A percentile compares a stretch with the other conserved stretches of the same genome.
Conservation (phyloP, 2,888 invertebrate species). For the Unio pictorum region DNA sequence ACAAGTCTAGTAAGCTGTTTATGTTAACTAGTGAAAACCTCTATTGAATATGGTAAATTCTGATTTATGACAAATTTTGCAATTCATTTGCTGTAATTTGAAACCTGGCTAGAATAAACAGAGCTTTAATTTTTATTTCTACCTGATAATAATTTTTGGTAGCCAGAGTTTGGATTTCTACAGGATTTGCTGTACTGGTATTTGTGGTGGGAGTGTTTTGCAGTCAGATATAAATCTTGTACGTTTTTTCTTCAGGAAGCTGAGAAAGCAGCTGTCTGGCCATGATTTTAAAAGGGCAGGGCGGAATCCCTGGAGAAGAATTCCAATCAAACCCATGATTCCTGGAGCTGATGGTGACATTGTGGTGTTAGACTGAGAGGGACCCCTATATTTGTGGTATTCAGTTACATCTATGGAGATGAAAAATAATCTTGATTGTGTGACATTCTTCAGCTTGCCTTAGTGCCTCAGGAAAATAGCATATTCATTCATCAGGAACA, state of each 20-base stretch:
- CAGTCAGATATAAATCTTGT: not conserved
- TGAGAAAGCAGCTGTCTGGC: constrained; percentile 85
- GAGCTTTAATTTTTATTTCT: not conserved
- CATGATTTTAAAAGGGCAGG: constrained; percentile 87
- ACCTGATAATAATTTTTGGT: not conserved
- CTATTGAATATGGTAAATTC: too few species aligned
- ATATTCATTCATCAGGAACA: too few species aligned
- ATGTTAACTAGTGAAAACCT: too few species aligned
- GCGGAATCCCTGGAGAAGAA: constrained; percentile 82
- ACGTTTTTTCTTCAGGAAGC: constrained; percentile 78
- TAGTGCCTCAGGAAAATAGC: too few species aligned
- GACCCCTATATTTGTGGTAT: too few species aligned
- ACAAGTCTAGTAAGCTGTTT: too few species aligned
- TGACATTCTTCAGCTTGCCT: too few species aligned
- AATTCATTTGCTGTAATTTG: too few species aligned
- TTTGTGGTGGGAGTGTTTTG: constrained; percentile 1
- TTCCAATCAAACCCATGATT: constrained; percentile 51
- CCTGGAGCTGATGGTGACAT: constrained; percentile 43
- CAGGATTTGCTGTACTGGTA: not conserved
- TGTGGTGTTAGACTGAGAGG: constrained; percentile 57
- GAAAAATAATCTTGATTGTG: too few species aligned
- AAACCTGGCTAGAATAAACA: too few species aligned
- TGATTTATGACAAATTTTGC: too few species aligned
- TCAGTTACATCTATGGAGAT: too few species aligned
- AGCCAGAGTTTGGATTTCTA: not conserved